These are phyloP conservation scores for Solea senegalensis DNA, from an alignment of 2,113 vertebrate genomes.

Conservation along the genomic window DNA sequence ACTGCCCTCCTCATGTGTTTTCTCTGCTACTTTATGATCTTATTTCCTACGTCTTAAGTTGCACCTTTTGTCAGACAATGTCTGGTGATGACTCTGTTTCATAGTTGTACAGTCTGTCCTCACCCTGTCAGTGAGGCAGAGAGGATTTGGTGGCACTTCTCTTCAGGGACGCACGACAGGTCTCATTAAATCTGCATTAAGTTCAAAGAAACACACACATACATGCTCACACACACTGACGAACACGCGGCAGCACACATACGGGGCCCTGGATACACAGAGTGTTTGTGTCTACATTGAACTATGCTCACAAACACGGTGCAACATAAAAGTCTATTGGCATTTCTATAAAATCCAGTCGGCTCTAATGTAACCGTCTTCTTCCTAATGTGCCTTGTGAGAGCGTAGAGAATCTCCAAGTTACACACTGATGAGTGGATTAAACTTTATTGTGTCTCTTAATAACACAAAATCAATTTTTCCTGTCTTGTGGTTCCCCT, in stretches of 20 bases:
- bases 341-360: not conserved
- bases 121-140: slow-evolving; percentile 73
- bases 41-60: slow-evolving; percentile 18
- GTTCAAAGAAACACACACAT: slow-evolving; percentile 33
- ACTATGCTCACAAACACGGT: slow-evolving; percentile 5
- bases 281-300: not conserved
- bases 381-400: slow-evolving; percentile 4
- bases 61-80: slow-evolving; percentile 13
- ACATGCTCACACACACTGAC: slow-evolving; percentile 28
- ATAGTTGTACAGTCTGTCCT: slow-evolving; percentile 77
- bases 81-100: slow-evolving; percentile 80
- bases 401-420: slow-evolving; percentile 1
- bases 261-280: not conserved
- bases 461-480: slow-evolving; percentile 14
- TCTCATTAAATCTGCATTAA: slow-evolving; percentile 83
- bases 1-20: not conserved
- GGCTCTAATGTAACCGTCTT: not conserved
- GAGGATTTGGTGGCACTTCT: slow-evolving; percentile 77
- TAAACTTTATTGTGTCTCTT: slow-evolving; percentile 21
- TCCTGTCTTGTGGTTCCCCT: slow-evolving; percentile 20
- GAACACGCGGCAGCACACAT: slow-evolving; percentile 33
- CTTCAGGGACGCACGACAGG: slow-evolving; percentile 69
- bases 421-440: slow-evolving; percentile 2
- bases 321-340: not conserved
- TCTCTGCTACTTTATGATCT: not conserved